Evolutionary conservation across 2,888 invertebrate genomes (phyloP).

Genomic region (Athalia cordata): DNA sequence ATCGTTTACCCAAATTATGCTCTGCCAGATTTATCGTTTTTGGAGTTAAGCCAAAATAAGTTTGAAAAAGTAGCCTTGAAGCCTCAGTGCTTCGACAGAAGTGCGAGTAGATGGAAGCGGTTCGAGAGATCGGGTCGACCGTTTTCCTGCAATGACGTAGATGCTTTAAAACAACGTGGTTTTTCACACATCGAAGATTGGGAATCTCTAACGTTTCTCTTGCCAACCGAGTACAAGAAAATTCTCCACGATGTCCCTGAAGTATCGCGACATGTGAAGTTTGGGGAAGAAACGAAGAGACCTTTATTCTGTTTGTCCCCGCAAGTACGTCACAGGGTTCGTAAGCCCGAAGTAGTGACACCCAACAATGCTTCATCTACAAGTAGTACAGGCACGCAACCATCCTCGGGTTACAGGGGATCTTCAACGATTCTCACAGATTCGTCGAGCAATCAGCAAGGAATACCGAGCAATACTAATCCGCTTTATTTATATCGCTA

Average conservation of each 20-base stretch:
- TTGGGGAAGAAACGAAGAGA: conserved; percentile 75
- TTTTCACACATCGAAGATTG: conserved; percentile 93
- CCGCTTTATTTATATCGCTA: conserved; percentile 89
- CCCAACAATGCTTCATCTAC: conserved; percentile 79
- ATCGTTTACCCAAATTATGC: conserved; percentile 94
- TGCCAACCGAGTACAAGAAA: conserved; percentile 89
- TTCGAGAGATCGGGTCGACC: conserved; percentile 76
- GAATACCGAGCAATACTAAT: conserved; percentile 78
- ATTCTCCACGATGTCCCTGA: conserved; percentile 88
- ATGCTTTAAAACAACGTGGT: conserved; percentile 86
- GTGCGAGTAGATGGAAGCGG: conserved; percentile 73
- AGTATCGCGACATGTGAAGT: conserved; percentile 80
- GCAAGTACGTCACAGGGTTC: conserved; percentile 74
- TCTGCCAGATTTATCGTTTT: conserved; percentile 90
- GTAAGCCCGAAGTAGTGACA: conserved; percentile 77
- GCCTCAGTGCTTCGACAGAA: conserved; percentile 78
- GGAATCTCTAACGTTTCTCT: conserved; percentile 91
- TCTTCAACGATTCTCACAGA: conserved; percentile 89
- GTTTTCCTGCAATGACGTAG: conserved; percentile 88
- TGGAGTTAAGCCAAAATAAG: conserved; percentile 72
- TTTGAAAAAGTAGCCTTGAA: conserved; percentile 83
- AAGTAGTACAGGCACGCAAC: conserved; percentile 85
- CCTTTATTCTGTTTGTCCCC: conserved; percentile 78
- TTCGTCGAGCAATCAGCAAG: conserved; percentile 83
- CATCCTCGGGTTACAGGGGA: conserved; percentile 90